Evolutionary conservation across 2,797 vertebrate species (phyloP), one percentile per base, ranked within the genome.

Genomic region (Danio choprae): DNA sequence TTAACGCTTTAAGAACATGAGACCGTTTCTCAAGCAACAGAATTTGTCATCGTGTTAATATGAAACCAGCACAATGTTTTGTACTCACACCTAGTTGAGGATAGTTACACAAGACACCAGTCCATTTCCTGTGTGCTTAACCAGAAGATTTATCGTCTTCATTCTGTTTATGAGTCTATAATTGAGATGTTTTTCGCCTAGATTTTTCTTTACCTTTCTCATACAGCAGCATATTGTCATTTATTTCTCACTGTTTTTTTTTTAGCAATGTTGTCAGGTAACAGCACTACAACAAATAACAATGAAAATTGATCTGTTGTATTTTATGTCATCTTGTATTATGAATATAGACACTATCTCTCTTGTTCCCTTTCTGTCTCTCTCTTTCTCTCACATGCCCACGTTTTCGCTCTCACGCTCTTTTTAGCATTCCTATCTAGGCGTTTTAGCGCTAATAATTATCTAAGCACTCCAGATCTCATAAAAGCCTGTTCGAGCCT

Each of bases 391-490:
- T 59, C 58, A 7, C 72, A 48, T 50, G 36, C 69, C 67, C 20
- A 69, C 12, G 18, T 80, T 46, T 78, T 83, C 86, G 82, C 73
- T 70, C 71, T 79, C 46, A 53, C 38, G 36, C 22, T 81, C 80
- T 72, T 82, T 84, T 86, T 84, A 80, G 81, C 56, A 85, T 84
- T 84, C 62, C 72, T 82, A 80, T 81, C 79, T 84, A 69, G n/a
- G 63, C 43, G 38, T 51, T 85, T 84, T 77, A 71, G 44, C 62
- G 74, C 77, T 83, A 79, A 85, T 85, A 73, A 87, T 82, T 82
- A 87, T 85, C 65, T 75, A 67, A 78, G 69, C 79, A 65, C 46
- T 83, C 81, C 64, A 40, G 38, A 72, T 86, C 81, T 84, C 67
- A 79, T 83, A 85, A 55, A 83, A 89, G 80, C 73, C 16, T 74